These are phyloP conservation scores for Candoia aspera DNA, from an alignment of 2,113 vertebrate species.

Conservation along the genomic window DNA sequence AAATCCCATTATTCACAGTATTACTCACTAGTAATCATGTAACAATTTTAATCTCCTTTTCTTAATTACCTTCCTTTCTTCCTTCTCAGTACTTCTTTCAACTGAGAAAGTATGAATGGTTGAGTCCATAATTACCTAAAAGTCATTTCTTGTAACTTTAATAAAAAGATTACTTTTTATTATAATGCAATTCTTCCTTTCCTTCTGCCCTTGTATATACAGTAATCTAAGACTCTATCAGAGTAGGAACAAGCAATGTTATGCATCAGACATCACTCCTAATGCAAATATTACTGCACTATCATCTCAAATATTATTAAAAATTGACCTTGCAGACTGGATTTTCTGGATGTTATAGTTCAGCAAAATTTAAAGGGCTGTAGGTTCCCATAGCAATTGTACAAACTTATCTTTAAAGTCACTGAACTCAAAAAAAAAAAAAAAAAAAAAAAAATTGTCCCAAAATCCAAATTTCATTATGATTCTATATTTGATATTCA, in stretches of 20 bases:
- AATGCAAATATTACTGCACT: background rate
- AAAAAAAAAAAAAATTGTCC: background rate
- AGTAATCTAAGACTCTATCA: background rate
- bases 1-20: background rate
- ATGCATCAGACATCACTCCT: background rate
- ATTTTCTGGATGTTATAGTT: background rate
- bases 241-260: background rate
- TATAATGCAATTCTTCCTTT: background rate
- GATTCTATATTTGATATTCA: background rate
- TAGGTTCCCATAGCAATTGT: background rate
- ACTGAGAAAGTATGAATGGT: background rate
- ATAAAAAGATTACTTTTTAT: background rate
- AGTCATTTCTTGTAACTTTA: background rate
- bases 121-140: background rate
- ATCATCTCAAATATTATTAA: background rate
- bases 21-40: background rate
- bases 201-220: background rate
- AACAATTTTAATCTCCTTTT: background rate
- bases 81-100: background rate
- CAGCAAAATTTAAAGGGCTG: background rate
- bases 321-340: background rate
- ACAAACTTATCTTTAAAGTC: background rate
- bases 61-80: background rate
- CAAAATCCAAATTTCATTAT: background rate
- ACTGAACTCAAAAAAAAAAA: background rate